A percentile compares a stretch with the other conserved stretches of the same genome.
phyloP scores from a whole-genome alignment of 2,888 invertebrate species.

The Drosophila maculinotata region DNA sequence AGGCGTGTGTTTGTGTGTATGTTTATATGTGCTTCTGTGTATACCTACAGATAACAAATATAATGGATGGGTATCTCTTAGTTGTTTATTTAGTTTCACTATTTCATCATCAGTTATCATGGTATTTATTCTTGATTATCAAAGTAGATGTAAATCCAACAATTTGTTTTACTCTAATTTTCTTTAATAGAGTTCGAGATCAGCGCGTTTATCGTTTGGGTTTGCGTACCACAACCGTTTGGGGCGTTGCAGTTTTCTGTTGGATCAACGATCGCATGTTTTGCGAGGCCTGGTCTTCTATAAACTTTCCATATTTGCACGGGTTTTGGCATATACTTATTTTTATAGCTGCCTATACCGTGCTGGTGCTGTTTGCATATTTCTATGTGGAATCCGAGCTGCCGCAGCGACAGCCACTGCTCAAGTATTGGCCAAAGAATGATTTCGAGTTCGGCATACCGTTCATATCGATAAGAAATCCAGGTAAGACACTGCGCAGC shows the following conservation, averaged over 20 bases:
- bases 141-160: background rate
- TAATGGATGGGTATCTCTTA: too few relatives aligned
- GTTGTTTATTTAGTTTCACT: too few relatives aligned
- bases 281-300: conserved; percentile 91
- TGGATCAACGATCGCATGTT: conserved; percentile 92
- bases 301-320: conserved; percentile 93
- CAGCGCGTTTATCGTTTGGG: conserved; percentile 90
- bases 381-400: conserved; percentile 90
- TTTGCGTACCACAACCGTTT: conserved; percentile 89
- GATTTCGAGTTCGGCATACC: conserved; percentile 92
- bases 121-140: background rate
- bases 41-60: too few relatives aligned
- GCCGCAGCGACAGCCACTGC: conserved; percentile 89
- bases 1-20: too few relatives aligned
- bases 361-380: conserved; percentile 91
- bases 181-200: conserved; percentile 78
- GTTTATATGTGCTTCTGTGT: too few relatives aligned
- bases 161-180: background rate
- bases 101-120: too few relatives aligned
- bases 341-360: conserved; percentile 91
- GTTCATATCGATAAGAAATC: conserved; percentile 89
- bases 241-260: conserved; percentile 90
- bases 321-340: conserved; percentile 93
- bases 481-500: conserved; percentile 83
- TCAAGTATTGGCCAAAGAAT: conserved; percentile 92